Base-by-base conservation (phyloP, 1,140 invertebrate genomes). In the Coelopa frigida region DNA sequence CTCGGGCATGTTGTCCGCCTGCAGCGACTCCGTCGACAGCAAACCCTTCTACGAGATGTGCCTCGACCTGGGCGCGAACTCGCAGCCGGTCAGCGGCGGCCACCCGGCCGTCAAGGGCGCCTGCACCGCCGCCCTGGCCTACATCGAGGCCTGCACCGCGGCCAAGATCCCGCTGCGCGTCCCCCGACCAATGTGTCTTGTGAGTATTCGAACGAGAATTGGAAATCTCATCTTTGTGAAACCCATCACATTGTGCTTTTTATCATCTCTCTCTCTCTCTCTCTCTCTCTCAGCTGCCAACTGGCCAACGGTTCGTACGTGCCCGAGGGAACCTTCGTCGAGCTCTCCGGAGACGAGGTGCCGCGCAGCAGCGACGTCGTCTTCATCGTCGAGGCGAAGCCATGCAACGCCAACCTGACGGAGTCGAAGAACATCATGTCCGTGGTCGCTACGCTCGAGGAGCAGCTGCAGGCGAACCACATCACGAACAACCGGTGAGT, bases 381-480 rank as follows among this genome's bases (percentile, higher is more conserved):
- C 22, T 89, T 95, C 59, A 81, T 94, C 33, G 76, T 94, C 1
- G 91, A 94, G 65, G 86, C 88, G 4, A 87, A 87, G 55, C 65
- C 72, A 3, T 94, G 90, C 60, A 93, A 93, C 70, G 72, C 71
- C 29, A 78, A 83, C 49, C 66, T 83, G 2, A 75, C 72, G 23
- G 70, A 70, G 21, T 74, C 75, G 44, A 79, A 78, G 52, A 84
- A 80, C 47, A 77, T 89, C 22, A 80, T 85, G 42, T 68, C 74
- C 2, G 70, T 91, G 4, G 58, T 87, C 0, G 72, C 73, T 23
- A 75, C 77, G 15, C 58, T 90, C 24, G 77, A 80, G 38, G 82
- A 80, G 49, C 83, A 89, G 53, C 63, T 90, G 3, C 70, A 69
- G 12, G 77, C 77, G 1, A 71, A 72, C 15, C 74, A 75, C 10